Base-by-base conservation (phyloP, 2,888 invertebrate species). In the Lepidonotus clava region DNA sequence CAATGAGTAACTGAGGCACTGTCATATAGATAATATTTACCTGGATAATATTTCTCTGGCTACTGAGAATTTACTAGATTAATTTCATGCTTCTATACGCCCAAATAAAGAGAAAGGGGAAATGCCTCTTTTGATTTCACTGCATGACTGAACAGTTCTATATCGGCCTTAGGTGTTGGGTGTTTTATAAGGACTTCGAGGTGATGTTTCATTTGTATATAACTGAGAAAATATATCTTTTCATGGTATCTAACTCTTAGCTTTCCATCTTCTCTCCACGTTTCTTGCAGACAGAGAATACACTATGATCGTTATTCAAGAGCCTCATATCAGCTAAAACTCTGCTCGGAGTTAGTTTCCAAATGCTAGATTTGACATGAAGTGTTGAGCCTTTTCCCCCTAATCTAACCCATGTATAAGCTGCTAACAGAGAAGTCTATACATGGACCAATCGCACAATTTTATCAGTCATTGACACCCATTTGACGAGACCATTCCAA, bases 221-320 rank as follows among this genome's bases (percentile, higher is more conserved):
- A 11, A 46, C 8, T 46, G 46, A 18, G 18, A 46, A 18, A 11
- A 11, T 8, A 46, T 18, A 11, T 46, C 8, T 18, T 8, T 46
- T 8, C 46, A n/a, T n/a, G n/a, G n/a, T n/a, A n/a, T 46, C 18
- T 46, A 18, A 46, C 46, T 46, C 46, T 66, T 11, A 66, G 8
- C 66, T n/a, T 6, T 8, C 24, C 28, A 11, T 66, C 66, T 66
- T 66, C 24, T 28, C 66, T n/a, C 24, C n/a, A 8, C 14, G 4
- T 36, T n/a, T 36, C 71, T 71, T 71, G 28, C 71, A 71, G 71
- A 71, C 38, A 24, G 71, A 34, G 71, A 71, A 34, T 71, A 71
- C n/a, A 71, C 71, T 11, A 71, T 71, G 71, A 71, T 71, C 71
- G 38, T 38, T 32, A 71, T 71, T 14, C 71, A 71, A 71, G 71